Evolutionary conservation across 2,797 vertebrate species (phyloP), one percentile per base, ranked within the genome.

Genomic region (Sebastes iracundus): DNA sequence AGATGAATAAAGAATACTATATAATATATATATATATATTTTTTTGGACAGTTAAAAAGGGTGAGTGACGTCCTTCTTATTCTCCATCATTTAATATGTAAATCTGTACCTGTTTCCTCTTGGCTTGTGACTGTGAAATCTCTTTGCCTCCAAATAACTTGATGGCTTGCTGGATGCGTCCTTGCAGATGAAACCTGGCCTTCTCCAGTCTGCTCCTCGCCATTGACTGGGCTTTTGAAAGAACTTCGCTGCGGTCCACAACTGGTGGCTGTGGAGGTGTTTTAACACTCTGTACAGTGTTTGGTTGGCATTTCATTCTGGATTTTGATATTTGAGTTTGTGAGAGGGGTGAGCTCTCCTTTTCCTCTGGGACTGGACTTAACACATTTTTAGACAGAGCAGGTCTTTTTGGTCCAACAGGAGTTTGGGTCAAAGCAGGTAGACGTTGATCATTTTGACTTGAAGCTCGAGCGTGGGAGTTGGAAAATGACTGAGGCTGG

Each of bases 51-150:
- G 46, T 49, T 49, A 49, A 20, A 49, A 49, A 49, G 0, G 16
- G 6, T 59, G 7, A 55, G 11, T 33, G 14, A 8, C 28, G 8
- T 35, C 3, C 1, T 27, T 56, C 1, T 27, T 10, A 7, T 62
- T 46, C 12, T 62, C 9, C 20, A 9, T 62, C 9, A 16, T 70
- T 38, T 16, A 25, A 27, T 14, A 0, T 67, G 11, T 52, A 13
- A n/a, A 32, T 23, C 4, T 86, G 12, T 64, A 98, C 98, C 97
- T 98, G 94, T 2, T 97, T 97, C 89, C 89, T 96, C 71, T 95
- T 93, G 85, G 94, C 84, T 70, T 95, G 91, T 12, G 93, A 91
- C 63, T 93, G 82, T 0, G 93, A 94, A 69, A 85, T 82, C 22
- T 94, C 90, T 93, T 87, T 96, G 58, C 94, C 91, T 38, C 82